Base-by-base conservation (phyloP, 2,888 invertebrate genomes). In the Clunio marinus region DNA sequence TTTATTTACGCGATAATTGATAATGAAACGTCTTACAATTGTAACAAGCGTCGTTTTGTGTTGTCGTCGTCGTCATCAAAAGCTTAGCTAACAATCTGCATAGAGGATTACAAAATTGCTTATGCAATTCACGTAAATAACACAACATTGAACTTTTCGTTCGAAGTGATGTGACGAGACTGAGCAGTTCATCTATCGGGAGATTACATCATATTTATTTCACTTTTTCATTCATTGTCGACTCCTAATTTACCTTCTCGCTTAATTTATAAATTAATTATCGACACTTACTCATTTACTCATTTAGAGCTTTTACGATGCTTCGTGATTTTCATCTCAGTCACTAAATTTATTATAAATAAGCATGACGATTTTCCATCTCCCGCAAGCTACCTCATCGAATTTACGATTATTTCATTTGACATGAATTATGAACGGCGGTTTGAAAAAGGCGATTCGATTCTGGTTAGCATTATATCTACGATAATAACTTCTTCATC, bases 221-320 rank as follows among this genome's bases (percentile, higher is more conserved):
- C n/a, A n/a, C n/a, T n/a, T 41, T 22, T 7, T 7, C 41, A 41
- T 41, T 7, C 13, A 41, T 41, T n/a, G 41, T 15, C 41, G 10
- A 41, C 41, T 10, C 41, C 37, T 37, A 25, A 65, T 27, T 27
- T 15, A 57, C 25, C 27, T 45, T 45, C 46, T n/a, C 37, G 37
- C 37, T 45, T 41, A 63, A 65, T 65, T 65, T 65, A 46, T 65
- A 46, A 65, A 65, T 46, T 65, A 65, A 65, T 65, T 65, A 46
- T 10, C 28, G 46, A 22, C 51, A 51, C 51, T 51, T 51, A 20
- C 51, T 8, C 2, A 8, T 51, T 32, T 13, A n/a, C n/a, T n/a
- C n/a, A n/a, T n/a, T n/a, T n/a, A n/a, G n/a, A n/a, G 22, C 7
- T 51, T 51, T 51, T 51, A 51, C 22, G 51, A 51, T 2, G 51